Evolutionary conservation across 1,140 invertebrate species (phyloP).

Genomic region (Sogatella furcifera): DNA sequence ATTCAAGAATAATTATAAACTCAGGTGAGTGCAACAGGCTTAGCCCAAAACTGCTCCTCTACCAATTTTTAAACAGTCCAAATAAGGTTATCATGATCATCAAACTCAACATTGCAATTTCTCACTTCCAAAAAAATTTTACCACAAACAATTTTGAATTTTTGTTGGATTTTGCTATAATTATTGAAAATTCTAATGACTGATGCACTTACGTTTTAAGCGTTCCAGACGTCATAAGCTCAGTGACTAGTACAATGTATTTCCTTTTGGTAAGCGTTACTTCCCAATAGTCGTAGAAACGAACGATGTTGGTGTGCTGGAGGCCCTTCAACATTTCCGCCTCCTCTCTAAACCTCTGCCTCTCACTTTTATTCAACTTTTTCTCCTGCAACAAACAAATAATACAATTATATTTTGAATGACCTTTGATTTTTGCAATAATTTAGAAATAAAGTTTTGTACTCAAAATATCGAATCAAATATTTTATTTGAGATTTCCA

Average conservation of each 20-base stretch:
- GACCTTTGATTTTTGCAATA: constrained; percentile 4
- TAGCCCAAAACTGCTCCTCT: too few relatives aligned
- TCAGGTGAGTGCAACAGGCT: too few relatives aligned
- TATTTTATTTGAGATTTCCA: too few relatives aligned
- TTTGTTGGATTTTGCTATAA: too few relatives aligned
- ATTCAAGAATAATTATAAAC: too few relatives aligned
- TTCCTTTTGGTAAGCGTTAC: constrained; percentile 82
- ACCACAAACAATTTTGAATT: too few relatives aligned
- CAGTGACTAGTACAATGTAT: constrained; percentile 97
- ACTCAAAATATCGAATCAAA: not conserved
- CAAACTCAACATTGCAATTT: too few relatives aligned
- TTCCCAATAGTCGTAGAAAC: constrained; percentile 99
- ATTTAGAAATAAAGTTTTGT: constrained; percentile 8
- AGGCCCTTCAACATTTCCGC: constrained; percentile 99
- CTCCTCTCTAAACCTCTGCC: constrained; percentile 94
- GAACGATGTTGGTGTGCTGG: constrained; percentile 98
- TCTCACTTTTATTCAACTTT: constrained; percentile 82
- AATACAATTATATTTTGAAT: constrained; percentile 4
- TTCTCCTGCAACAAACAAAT: constrained; percentile 50
- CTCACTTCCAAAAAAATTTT: not conserved
- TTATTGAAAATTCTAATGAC: too few relatives aligned
- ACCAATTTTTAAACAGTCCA: too few relatives aligned
- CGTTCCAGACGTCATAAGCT: constrained; percentile 98
- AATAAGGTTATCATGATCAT: too few relatives aligned
- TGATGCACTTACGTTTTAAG: constrained; percentile 76